phyloP scores from a whole-genome alignment of 1,140 invertebrate genomes.

The Papilio glaucus region DNA sequence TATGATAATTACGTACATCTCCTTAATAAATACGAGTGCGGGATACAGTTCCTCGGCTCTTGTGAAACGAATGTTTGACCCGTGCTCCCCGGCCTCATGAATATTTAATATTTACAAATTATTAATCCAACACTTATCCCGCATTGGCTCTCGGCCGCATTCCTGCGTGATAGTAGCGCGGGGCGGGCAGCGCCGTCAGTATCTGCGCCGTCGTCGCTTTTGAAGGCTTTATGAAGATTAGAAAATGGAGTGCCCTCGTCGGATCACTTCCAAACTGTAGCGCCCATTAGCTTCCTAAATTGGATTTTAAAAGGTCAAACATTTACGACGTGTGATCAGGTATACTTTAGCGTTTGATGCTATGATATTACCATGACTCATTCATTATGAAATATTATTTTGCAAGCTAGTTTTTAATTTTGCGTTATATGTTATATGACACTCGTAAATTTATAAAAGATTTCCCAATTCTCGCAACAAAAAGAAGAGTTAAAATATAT shows the following conservation, averaged over 20 bases:
- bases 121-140: conserved; percentile 76
- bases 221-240: conserved; percentile 75
- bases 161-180: conserved; percentile 55
- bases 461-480: too few species aligned
- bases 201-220: conserved; percentile 61
- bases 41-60: conserved; percentile 59
- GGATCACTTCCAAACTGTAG: conserved; percentile 42
- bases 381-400: too few species aligned
- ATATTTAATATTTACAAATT: conserved; percentile 82
- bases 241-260: conserved; percentile 64
- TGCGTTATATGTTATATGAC: too few species aligned
- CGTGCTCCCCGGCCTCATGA: conserved; percentile 70
- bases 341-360: background rate
- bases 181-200: conserved; percentile 53
- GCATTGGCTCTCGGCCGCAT: conserved; percentile 53
- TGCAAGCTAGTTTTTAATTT: too few species aligned
- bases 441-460: too few species aligned
- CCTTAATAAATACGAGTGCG: conserved; percentile 73
- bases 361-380: background rate
- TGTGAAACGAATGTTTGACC: conserved; percentile 73
- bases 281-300: conserved; percentile 21
- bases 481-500: too few species aligned
- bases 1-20: conserved; percentile 76
- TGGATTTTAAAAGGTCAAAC: conserved; percentile 22
- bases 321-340: conserved; percentile 8